A percentile compares a stretch with the other conserved stretches of the same genome.
These are phyloP conservation scores for Sorex fumeus DNA, from an alignment of 2,113 vertebrate genomes.

Conservation along the genomic window DNA sequence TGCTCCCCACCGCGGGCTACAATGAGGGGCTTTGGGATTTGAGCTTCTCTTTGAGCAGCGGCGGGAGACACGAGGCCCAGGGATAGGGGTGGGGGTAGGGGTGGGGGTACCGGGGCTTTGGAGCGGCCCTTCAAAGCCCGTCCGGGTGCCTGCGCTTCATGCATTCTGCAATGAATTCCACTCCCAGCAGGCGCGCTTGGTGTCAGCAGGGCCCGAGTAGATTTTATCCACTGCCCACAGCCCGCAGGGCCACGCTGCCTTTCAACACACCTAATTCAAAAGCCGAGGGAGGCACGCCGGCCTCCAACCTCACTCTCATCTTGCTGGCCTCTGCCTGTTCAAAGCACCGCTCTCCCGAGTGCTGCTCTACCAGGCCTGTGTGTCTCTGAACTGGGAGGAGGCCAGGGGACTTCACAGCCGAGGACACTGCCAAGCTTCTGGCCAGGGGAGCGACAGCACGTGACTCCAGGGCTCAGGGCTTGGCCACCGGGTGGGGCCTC, in stretches of 20 bases:
- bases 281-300: conserved; percentile 51
- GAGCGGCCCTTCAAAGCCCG: conserved; percentile 66
- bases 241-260: conserved; percentile 65
- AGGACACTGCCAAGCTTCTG: conserved; percentile 66
- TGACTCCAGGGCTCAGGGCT: conserved; percentile 51
- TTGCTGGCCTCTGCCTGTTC: conserved; percentile 80
- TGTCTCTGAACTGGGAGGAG: conserved; percentile 85
- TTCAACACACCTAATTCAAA: conserved; percentile 82
- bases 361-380: conserved; percentile 80
- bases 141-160: conserved; percentile 72
- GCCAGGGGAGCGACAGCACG: conserved; percentile 67
- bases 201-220: conserved; percentile 69
- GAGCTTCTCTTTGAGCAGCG: conserved; percentile 70
- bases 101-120: conserved; percentile 65
- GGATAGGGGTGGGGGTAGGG: conserved; percentile 44
- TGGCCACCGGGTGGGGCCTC: not conserved
- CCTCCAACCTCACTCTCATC: conserved; percentile 65
- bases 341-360: conserved; percentile 79
- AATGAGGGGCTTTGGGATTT: conserved; percentile 70
- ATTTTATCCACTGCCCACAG: conserved; percentile 65
- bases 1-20: conserved; percentile 45
- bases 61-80: conserved; percentile 56
- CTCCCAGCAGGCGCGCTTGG: conserved; percentile 74
- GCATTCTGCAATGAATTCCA: conserved; percentile 76
- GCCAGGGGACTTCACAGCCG: conserved; percentile 75